phyloP scores from a whole-genome alignment of 2,113 vertebrate species.

The Brachypteracias leptosomus region DNA sequence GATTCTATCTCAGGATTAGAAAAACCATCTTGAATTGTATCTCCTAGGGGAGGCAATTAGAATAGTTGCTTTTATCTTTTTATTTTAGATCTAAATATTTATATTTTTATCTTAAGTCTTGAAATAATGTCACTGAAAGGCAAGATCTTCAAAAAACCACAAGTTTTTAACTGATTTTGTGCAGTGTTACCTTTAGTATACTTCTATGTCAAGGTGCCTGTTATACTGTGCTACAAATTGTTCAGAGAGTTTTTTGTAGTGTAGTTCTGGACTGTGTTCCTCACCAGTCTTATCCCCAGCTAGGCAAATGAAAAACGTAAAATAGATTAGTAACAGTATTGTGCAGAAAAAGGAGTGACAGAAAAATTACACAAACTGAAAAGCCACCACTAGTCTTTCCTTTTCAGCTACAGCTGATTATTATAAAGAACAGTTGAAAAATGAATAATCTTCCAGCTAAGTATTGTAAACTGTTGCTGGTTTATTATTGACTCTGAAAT shows the following conservation, averaged over 20 bases:
- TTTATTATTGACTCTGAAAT: not conserved
- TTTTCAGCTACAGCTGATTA: not conserved
- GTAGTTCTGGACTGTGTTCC: not conserved
- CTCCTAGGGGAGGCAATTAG: not conserved
- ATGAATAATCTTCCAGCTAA: not conserved
- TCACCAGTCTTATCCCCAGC: not conserved
- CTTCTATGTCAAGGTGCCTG: not conserved
- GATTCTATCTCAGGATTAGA: not conserved
- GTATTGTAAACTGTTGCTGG: not conserved
- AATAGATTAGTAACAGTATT: not conserved
- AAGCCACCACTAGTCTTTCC: not conserved
- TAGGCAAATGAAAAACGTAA: not conserved
- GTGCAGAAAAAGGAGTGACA: not conserved
- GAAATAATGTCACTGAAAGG: not conserved
- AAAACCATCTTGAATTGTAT: fast-evolving
- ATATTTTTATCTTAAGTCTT: not conserved
- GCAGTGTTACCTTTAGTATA: not conserved
- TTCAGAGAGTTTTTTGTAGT: not conserved
- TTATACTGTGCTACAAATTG: not conserved
- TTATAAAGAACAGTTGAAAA: not conserved
- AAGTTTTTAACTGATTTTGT: not conserved
- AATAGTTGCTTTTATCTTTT: not conserved
- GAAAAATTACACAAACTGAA: not conserved
- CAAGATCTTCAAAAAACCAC: not conserved
- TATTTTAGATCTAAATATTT: not conserved